These are phyloP conservation scores for Conomelus anceps DNA, from an alignment of 2,888 invertebrate genomes.

Conservation along the genomic window DNA sequence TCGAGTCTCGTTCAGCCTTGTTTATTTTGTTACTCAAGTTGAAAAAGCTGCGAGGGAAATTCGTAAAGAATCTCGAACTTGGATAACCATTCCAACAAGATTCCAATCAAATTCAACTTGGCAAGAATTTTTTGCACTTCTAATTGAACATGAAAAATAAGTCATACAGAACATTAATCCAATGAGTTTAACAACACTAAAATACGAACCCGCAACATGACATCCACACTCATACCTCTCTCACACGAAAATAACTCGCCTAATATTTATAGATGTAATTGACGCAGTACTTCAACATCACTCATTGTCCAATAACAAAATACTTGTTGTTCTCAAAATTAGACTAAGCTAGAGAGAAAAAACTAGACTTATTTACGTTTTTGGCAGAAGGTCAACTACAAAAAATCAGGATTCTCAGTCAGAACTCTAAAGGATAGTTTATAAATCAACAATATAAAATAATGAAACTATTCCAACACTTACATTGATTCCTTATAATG, in stretches of 20 bases:
- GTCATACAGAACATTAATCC: too few species aligned
- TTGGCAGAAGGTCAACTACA: constrained; percentile 13
- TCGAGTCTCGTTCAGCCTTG: too few species aligned
- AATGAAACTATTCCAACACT: not conserved
- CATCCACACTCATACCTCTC: too few species aligned
- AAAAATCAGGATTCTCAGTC: not conserved
- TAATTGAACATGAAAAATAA: not conserved
- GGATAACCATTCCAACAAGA: too few species aligned
- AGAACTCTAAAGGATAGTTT: not conserved
- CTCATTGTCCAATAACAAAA: not conserved
- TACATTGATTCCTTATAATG: not conserved
- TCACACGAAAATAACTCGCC: too few species aligned
- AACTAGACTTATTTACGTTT: constrained; percentile 4
- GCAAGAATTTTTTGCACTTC: not conserved
- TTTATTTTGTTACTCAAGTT: too few species aligned
- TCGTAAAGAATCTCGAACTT: too few species aligned
- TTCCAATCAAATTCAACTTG: too few species aligned
- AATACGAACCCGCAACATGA: not conserved
- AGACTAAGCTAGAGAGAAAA: not conserved
- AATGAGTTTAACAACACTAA: not conserved
- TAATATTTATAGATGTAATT: not conserved
- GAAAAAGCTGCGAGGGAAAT: too few species aligned
- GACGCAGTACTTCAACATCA: too few species aligned
- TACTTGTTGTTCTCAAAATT: not conserved
- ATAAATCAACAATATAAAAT: not conserved